Conservation (phyloP, 2,797 vertebrate species). For the Eutrigla gurnardus region DNA sequence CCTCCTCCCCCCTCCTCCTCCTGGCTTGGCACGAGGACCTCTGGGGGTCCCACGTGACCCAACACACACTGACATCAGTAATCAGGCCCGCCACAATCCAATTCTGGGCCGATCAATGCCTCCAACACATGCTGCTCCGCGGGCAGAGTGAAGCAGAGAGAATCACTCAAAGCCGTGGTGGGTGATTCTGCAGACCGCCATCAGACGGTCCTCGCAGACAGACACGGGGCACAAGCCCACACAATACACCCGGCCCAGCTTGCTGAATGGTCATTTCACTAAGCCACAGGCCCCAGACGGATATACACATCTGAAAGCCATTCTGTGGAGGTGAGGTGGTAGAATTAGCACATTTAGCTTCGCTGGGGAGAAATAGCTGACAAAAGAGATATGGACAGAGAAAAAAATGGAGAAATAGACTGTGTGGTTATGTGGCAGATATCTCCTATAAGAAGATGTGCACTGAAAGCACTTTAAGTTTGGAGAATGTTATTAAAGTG, state of each 20-base stretch:
- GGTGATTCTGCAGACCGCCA: slow-evolving; percentile 65
- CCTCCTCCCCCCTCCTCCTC: too few relatives aligned
- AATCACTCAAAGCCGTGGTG: slow-evolving; percentile 64
- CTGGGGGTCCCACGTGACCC: slow-evolving; percentile 72
- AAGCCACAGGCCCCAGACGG: slow-evolving; percentile 47
- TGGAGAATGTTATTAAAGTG: slow-evolving; percentile 53
- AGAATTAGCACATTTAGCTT: slow-evolving; percentile 59
- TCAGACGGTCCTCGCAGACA: slow-evolving; percentile 58
- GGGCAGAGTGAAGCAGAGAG: slow-evolving; percentile 63
- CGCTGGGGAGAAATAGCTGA: slow-evolving; percentile 35
- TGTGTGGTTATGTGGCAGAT: slow-evolving; percentile 13
- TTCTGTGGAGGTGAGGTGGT: slow-evolving; percentile 55
- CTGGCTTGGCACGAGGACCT: slow-evolving; percentile 59
- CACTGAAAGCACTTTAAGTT: slow-evolving; percentile 53
- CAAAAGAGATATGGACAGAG: slow-evolving; percentile 27
- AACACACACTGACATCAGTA: slow-evolving; percentile 80
- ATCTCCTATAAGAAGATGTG: slow-evolving; percentile 24
- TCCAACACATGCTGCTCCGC: slow-evolving; percentile 70
- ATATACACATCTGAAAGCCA: slow-evolving; percentile 59
- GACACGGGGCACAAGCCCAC: slow-evolving; percentile 38
- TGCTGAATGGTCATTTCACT: slow-evolving; percentile 62
- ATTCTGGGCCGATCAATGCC: slow-evolving; percentile 82
- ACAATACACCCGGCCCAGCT: slow-evolving; percentile 55
- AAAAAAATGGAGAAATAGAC: slow-evolving; percentile 23
- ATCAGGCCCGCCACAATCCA: slow-evolving; percentile 81